phyloP scores from a whole-genome alignment of 2,797 vertebrate genomes.

The Myiotriccus ornatus region DNA sequence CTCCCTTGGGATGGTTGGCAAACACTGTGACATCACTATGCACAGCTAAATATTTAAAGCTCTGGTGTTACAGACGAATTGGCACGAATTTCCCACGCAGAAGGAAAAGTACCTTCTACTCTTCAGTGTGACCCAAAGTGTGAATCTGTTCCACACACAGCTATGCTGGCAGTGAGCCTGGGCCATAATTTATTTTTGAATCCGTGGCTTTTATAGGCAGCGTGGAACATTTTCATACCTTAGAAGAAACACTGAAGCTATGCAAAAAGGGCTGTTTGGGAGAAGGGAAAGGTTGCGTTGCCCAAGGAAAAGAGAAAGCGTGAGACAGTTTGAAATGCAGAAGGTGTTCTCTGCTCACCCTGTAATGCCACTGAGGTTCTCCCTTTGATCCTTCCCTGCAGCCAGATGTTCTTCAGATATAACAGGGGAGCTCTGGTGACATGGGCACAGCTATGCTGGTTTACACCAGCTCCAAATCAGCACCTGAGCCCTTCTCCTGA shows the following conservation, averaged over 20 bases:
- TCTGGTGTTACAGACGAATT: background rate
- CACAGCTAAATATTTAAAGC: background rate
- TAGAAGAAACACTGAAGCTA: background rate
- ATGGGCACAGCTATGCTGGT: background rate
- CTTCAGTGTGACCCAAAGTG: background rate
- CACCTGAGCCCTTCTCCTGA: background rate
- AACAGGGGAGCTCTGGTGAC: background rate
- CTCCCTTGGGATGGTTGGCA: background rate
- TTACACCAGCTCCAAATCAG: background rate
- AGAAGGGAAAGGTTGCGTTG: background rate
- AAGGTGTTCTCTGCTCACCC: background rate
- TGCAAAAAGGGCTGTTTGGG: background rate
- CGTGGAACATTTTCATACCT: background rate
- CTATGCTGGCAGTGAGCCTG: background rate
- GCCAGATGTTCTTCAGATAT: background rate
- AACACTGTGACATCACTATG: background rate
- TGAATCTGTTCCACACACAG: background rate
- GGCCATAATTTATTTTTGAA: constrained; percentile 9
- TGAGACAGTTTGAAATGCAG: background rate
- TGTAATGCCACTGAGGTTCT: background rate
- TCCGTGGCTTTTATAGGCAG: background rate
- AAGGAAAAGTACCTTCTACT: constrained; percentile 10
- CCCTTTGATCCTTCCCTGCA: background rate
- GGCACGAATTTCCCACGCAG: background rate
- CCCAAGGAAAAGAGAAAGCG: background rate